Evolutionary conservation across 53 echinoderm and acorn worm species (phyloP), one percentile per base, ranked within the genome.

Genomic region (Antedon mediterranea): DNA sequence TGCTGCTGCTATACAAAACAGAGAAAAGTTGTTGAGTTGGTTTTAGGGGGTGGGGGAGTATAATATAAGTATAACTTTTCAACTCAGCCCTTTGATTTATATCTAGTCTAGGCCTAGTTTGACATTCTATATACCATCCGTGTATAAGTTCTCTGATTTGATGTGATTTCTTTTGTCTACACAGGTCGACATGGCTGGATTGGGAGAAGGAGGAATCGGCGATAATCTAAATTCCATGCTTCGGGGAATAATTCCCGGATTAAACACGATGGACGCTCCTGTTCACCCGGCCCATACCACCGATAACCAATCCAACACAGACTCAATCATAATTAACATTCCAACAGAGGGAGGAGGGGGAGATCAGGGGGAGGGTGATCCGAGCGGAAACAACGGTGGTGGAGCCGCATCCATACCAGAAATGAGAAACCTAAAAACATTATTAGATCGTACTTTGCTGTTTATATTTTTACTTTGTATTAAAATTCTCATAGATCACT

Each of bases 401-500:
- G 57, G 57, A 57, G 23, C 2, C 57, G 4, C 6, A 4, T 27
- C 33, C 3, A 7, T 76, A 32, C 33, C 76, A 0, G 76, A 76
- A 6, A 28, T 76, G 34, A 32, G 76, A 76, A 3, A 23, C 29
- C 23, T 34, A 32, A 26, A 23, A 29, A 33, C 76, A 76, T 33
- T 32, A 34, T 23, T 34, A 28, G 76, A 76, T 33, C 32, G 34
- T 5, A 76, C 76, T 6, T 33, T 89, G 3, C 81, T 85, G 30
- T 94, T 94, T 76, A 42, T 83, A 0, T 43, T 94, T n/a, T 85
- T 94, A 75, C 34, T 94, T n/a, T 80, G 85, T 28, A 43, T 81
- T 71, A 94, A 94, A 71, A 74, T 94, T 31, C 75, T 89, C 0
- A 86, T 89, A 43, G 94, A 94, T 43, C 94, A 94, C 73, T 79